A percentile compares a stretch with the other conserved stretches of the same genome.
These are phyloP conservation scores for Podotricha telesiphe DNA, from an alignment of 2,888 invertebrate species.

Conservation along the genomic window DNA sequence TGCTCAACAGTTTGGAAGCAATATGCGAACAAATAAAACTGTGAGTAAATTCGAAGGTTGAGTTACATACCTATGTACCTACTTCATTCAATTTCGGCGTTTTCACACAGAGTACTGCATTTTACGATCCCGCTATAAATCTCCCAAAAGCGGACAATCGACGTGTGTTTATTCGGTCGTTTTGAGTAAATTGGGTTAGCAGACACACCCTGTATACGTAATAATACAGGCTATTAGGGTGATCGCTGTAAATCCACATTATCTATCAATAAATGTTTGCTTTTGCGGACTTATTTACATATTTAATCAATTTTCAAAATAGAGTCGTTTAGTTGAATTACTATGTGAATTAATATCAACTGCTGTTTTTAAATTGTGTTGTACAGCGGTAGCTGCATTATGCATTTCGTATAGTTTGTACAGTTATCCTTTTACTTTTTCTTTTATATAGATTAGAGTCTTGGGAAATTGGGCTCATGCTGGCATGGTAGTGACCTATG, in stretches of 20 bases:
- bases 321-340: neutral
- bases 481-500: no score
- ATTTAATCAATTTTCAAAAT: constrained; percentile 16
- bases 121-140: constrained; percentile 73
- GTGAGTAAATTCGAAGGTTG: constrained; percentile 46
- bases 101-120: constrained; percentile 47
- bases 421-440: no score
- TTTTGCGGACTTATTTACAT: constrained; percentile 47
- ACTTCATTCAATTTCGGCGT: constrained; percentile 40
- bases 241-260: constrained; percentile 48
- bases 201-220: constrained; percentile 66
- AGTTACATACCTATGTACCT: constrained; percentile 44
- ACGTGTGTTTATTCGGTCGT: constrained; percentile 72
- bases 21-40: constrained; percentile 49
- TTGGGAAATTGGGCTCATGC: no score
- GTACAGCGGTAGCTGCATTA: no score
- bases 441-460: no score
- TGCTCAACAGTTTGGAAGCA: constrained; percentile 45
- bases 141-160: constrained; percentile 62
- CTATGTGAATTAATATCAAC: neutral
- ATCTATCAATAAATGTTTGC: constrained; percentile 61
- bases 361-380: neutral
- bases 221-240: constrained; percentile 71
- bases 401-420: no score
- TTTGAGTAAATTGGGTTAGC: constrained; percentile 77